Evolutionary conservation across 2,888 invertebrate species (phyloP).

Genomic region (Aromia moschata): DNA sequence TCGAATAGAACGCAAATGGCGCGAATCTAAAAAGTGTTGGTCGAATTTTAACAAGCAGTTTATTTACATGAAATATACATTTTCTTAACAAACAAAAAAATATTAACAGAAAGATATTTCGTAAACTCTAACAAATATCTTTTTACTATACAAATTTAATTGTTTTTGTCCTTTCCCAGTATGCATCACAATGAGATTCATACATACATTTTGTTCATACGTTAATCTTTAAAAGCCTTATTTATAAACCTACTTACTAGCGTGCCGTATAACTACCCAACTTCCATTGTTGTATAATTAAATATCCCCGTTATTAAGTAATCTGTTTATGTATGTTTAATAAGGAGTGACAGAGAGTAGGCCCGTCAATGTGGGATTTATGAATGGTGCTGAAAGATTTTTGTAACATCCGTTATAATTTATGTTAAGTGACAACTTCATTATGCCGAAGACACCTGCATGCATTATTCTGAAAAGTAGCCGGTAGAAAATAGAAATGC

Average conservation of each 20-base stretch:
- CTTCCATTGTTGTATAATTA: constrained; percentile 11
- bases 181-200: too few species aligned
- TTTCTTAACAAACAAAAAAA: too few species aligned
- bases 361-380: constrained; percentile 9
- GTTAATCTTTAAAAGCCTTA: not conserved
- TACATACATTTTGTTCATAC: not conserved
- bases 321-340: constrained; percentile 8
- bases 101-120: not conserved
- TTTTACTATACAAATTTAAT: not conserved
- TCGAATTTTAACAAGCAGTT: not conserved
- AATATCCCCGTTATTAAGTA: constrained; percentile 14
- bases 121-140: not conserved
- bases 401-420: not conserved
- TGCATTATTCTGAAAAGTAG: too few species aligned
- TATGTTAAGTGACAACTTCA: not conserved
- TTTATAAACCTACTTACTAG: not conserved
- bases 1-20: too few species aligned
- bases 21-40: too few species aligned
- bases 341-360: constrained; percentile 12
- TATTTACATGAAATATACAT: too few species aligned
- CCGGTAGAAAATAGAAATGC: too few species aligned
- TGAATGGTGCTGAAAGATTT: constrained; percentile 1
- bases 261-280: constrained; percentile 1
- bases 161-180: too few species aligned
- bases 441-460: not conserved